Conservation (phyloP, 2,888 invertebrate genomes). For the Meiosimyza decipiens region DNA sequence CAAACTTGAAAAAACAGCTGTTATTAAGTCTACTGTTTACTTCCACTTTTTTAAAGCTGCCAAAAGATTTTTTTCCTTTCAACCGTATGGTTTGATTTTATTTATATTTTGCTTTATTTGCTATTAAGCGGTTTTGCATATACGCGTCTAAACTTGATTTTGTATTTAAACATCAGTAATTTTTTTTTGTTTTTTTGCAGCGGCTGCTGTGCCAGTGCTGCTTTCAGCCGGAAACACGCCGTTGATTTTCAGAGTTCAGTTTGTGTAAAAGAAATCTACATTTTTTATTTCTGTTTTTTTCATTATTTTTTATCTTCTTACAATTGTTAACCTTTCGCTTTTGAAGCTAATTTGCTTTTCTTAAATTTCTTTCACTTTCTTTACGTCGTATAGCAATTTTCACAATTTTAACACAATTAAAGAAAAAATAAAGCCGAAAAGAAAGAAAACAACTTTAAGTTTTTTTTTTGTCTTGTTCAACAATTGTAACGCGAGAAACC, state of each 20-base stretch:
- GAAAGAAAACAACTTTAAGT: not conserved
- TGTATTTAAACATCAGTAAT: not conserved
- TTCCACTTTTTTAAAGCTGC: not conserved
- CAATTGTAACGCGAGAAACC: not conserved
- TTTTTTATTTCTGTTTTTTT: constrained; percentile 6
- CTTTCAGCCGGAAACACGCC: constrained; percentile 27
- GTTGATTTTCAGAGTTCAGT: not conserved
- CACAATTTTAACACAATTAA: not conserved
- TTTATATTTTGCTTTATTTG: not conserved
- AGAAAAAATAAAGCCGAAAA: no score
- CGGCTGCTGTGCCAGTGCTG: not conserved
- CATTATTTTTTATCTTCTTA: constrained; percentile 18
- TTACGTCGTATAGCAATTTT: constrained; percentile 38
- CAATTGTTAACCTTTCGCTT: constrained; percentile 10
- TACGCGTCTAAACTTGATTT: constrained; percentile 27
- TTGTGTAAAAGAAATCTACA: no score
- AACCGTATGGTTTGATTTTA: not conserved
- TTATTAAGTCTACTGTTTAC: not conserved
- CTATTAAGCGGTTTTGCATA: constrained; percentile 2
- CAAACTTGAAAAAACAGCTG: not conserved
- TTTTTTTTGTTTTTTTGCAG: constrained; percentile 6
- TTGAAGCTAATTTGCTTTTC: not conserved
- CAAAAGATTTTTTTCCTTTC: not conserved
- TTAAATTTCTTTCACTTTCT: constrained; percentile 55
- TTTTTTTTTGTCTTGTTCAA: not conserved